A percentile compares a stretch with the other conserved stretches of the same genome.
phyloP scores from a whole-genome alignment of 37 sponge, comb jelly and placozoan species.

The Halichondria panicea region DNA sequence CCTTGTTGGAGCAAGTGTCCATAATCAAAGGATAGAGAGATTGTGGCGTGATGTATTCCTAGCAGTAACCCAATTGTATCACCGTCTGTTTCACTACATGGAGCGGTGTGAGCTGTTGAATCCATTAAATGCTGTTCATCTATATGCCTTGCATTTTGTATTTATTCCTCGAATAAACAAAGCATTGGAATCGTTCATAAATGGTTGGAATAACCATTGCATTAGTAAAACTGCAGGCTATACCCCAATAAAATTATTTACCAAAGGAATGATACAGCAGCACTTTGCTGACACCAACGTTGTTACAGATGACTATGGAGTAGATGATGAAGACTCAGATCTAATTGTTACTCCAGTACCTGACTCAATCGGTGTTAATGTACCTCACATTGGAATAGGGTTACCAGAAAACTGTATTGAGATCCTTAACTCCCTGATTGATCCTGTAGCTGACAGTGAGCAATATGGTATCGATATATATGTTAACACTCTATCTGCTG shows the following conservation, averaged over 20 bases:
- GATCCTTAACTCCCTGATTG: too few relatives aligned
- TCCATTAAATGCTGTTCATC: slow-evolving; percentile 17
- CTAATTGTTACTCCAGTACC: too few relatives aligned
- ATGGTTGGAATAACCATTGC: slow-evolving; percentile 52
- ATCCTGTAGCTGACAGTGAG: too few relatives aligned
- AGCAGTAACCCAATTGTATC: slow-evolving; percentile 21
- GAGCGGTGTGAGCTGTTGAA: slow-evolving; percentile 29
- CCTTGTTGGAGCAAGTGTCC: slow-evolving; percentile 37
- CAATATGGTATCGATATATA: too few relatives aligned
- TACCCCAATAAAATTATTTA: slow-evolving; percentile 17
- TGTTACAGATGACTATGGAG: too few relatives aligned
- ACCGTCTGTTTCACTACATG: slow-evolving; percentile 35
- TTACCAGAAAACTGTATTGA: too few relatives aligned
- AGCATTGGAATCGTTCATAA: background rate
- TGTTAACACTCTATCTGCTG: too few relatives aligned
- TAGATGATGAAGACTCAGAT: too few relatives aligned
- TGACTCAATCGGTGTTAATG: too few relatives aligned
- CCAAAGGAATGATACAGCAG: slow-evolving; percentile 8
- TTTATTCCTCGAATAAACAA: slow-evolving; percentile 44
- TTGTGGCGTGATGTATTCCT: slow-evolving; percentile 38
- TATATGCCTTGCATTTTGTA: slow-evolving; percentile 41
- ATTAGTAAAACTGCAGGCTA: slow-evolving; percentile 1
- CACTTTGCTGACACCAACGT: too few relatives aligned
- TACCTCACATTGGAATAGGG: too few relatives aligned
- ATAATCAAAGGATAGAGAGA: slow-evolving; percentile 53